These are phyloP conservation scores for Amphiprion percula DNA, from an alignment of 2,113 vertebrate genomes.

Conservation along the genomic window DNA sequence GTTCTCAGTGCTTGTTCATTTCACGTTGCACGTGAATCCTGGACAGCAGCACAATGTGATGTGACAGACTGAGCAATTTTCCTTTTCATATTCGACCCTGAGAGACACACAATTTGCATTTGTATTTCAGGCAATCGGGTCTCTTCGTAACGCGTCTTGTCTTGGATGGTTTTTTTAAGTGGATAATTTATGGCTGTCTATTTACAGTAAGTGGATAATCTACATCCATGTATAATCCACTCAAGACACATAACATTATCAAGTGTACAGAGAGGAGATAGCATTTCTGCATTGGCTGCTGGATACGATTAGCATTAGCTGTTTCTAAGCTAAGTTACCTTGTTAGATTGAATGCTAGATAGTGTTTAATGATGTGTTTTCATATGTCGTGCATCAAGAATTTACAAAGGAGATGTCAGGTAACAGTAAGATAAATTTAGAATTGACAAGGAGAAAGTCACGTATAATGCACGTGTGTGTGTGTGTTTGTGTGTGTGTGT, in stretches of 20 bases:
- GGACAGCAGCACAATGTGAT: neutral
- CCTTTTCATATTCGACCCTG: neutral
- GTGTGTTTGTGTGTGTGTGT: neutral
- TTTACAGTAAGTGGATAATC: conserved; percentile 49
- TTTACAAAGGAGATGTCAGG: neutral
- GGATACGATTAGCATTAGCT: neutral
- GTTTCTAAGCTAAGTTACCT: neutral
- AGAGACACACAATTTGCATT: conserved; percentile 20
- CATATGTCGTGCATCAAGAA: neutral
- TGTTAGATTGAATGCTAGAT: neutral
- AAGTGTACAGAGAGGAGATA: neutral
- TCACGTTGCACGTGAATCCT: neutral
- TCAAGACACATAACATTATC: conserved; percentile 26
- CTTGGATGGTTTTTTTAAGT: conserved; percentile 44
- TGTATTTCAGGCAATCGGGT: conserved; percentile 37
- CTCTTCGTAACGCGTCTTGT: conserved; percentile 18
- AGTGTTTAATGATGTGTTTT: conserved; percentile 4
- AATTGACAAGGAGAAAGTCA: neutral
- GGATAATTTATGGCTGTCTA: conserved; percentile 46
- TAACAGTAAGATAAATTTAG: neutral
- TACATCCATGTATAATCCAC: conserved; percentile 39
- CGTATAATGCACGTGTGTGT: neutral
- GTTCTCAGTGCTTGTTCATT: too few relatives aligned
- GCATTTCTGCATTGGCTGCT: neutral
- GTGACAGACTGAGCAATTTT: neutral